Percentiles rank a stretch among this genome's conserved stretches.
phyloP scores from a whole-genome alignment of 2,797 vertebrate species.

The Xenentodon cancila region DNA sequence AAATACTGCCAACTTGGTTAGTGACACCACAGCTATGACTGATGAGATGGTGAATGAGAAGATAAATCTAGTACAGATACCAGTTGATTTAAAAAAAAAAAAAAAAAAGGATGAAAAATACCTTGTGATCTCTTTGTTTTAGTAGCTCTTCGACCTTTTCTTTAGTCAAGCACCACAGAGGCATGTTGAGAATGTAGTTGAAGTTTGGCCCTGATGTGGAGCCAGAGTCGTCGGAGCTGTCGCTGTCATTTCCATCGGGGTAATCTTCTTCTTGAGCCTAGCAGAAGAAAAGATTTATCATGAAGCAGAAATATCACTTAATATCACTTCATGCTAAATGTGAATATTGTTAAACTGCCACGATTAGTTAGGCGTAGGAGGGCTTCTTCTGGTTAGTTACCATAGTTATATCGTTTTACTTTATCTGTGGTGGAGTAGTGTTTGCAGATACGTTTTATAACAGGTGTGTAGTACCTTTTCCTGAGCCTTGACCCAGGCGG shows the following conservation, averaged over 20 bases:
- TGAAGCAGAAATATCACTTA: not conserved
- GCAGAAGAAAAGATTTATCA: not conserved
- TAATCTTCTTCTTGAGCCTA: conserved; percentile 88
- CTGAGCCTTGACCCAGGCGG: conserved; percentile 92
- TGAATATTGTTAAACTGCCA: not conserved
- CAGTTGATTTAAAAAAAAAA: too few species aligned
- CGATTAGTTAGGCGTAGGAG: too few species aligned
- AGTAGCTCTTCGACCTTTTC: conserved; percentile 97
- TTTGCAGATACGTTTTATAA: not conserved
- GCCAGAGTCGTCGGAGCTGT: conserved; percentile 89
- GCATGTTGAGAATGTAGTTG: conserved; percentile 99
- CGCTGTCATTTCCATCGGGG: conserved; percentile 86
- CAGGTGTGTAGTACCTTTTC: conserved; percentile 76
- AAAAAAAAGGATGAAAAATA: conserved; percentile 46
- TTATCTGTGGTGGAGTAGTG: not conserved
- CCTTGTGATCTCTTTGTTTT: conserved; percentile 95
- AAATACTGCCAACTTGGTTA: not conserved
- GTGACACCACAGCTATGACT: not conserved
- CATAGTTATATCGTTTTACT: not conserved
- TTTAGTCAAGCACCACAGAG: conserved; percentile 96
- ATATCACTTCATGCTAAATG: too few species aligned
- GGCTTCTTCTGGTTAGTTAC: not conserved
- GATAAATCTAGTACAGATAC: too few species aligned
- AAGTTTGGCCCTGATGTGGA: conserved; percentile 93
- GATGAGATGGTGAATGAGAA: too few species aligned